Percentiles rank a stretch among this genome's conserved stretches.
These are phyloP conservation scores for Acanthosepion pharaonis DNA, from an alignment of 2,888 invertebrate species.

Conservation along the genomic window DNA sequence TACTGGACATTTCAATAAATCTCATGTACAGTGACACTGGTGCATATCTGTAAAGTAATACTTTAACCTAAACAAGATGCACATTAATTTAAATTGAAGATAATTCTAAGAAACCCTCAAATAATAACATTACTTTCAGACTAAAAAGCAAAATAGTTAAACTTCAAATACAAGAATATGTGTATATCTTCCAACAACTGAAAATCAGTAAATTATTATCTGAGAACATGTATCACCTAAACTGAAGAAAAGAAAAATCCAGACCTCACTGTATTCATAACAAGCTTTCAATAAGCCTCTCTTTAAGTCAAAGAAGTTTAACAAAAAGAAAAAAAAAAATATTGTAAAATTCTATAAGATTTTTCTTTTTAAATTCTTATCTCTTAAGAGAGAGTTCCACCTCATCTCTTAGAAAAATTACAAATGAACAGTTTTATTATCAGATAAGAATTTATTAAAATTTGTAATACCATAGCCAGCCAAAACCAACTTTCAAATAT, in stretches of 20 bases:
- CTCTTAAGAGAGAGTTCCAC: neutral
- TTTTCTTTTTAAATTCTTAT: neutral
- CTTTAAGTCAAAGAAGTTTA: neutral
- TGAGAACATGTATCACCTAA: neutral
- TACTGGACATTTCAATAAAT: too few species aligned
- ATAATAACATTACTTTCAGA: neutral
- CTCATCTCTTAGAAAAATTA: neutral
- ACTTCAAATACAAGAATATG: neutral
- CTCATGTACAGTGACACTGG: too few species aligned
- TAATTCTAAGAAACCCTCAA: neutral
- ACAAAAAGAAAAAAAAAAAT: neutral
- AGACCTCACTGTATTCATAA: neutral
- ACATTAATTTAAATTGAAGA: neutral
- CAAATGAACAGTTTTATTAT: neutral
- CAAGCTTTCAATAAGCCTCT: neutral
- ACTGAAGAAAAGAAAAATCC: neutral
- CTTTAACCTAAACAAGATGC: neutral
- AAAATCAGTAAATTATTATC: neutral
- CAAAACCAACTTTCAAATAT: conserved; percentile 14
- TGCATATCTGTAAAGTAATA: neutral
- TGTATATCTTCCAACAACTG: neutral
- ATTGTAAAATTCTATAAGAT: neutral
- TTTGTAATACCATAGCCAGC: neutral
- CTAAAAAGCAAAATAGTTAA: neutral
- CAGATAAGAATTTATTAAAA: conserved; percentile 8